Evolutionary conservation across 1,140 invertebrate species (phyloP).

Genomic region (Drosophila nikananu): DNA sequence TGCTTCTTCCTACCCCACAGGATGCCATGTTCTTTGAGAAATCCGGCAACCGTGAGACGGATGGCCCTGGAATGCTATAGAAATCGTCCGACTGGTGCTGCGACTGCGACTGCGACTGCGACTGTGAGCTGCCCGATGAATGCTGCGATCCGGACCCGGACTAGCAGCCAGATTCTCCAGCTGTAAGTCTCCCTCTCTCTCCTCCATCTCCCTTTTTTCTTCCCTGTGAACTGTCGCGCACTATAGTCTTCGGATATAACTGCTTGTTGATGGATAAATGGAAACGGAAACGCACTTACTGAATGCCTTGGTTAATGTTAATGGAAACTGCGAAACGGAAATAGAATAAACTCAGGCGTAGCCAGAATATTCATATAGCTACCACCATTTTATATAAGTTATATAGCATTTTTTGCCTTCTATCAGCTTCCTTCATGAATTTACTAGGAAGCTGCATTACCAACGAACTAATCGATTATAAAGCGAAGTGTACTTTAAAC

Average conservation of each 20-base stretch:
- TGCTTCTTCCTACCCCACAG: constrained; percentile 85
- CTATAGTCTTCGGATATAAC: constrained; percentile 65
- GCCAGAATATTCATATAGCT: constrained; percentile 28
- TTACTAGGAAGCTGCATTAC: constrained; percentile 25
- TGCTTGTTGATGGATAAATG: constrained; percentile 36
- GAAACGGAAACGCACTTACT: constrained; percentile 19
- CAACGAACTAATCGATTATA: constrained; percentile 23
- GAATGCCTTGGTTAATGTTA: constrained; percentile 10
- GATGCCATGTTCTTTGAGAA: constrained; percentile 92
- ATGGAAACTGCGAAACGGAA: constrained; percentile 11
- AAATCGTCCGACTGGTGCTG: constrained; percentile 10
- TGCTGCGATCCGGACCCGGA: neutral
- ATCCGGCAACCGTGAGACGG: constrained; percentile 70
- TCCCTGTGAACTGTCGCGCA: constrained; percentile 66
- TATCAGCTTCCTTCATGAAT: constrained; percentile 38
- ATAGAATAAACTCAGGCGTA: constrained; percentile 33
- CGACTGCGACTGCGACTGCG: constrained; percentile 15
- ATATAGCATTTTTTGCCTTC: constrained; percentile 40
- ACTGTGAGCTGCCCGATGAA: neutral
- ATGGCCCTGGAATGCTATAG: constrained; percentile 81
- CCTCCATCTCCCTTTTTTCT: constrained; percentile 15
- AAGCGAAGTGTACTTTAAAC: constrained; percentile 60
- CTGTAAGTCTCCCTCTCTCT: constrained; percentile 22
- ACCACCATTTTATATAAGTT: constrained; percentile 17
- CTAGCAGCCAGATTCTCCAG: neutral